Evolutionary conservation across 2,113 vertebrate species (phyloP).

Genomic region (Pterocles gutturalis): DNA sequence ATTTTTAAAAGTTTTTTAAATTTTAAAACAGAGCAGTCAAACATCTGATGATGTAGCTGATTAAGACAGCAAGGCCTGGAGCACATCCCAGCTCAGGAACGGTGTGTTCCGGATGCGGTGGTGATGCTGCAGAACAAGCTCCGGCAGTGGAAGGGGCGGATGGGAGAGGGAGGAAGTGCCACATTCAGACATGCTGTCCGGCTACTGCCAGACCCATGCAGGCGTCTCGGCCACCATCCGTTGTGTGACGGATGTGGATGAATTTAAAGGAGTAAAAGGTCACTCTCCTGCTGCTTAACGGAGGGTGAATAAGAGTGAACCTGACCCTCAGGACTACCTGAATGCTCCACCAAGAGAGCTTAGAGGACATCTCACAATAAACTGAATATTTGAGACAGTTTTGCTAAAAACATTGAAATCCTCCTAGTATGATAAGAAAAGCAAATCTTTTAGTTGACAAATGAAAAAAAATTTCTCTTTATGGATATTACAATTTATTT

Average conservation of each 20-base stretch:
- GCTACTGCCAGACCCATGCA: background rate
- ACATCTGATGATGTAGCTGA: background rate
- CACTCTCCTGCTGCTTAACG: background rate
- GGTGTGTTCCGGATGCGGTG: no score
- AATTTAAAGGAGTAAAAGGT: background rate
- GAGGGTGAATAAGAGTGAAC: no score
- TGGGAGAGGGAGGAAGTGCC: background rate
- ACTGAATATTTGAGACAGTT: background rate
- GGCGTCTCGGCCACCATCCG: background rate
- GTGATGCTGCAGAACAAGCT: background rate
- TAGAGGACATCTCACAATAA: background rate
- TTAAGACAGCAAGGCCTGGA: no score
- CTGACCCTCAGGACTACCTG: background rate
- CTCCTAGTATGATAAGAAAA: background rate
- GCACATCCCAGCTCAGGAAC: no score
- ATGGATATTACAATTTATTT: background rate
- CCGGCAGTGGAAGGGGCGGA: background rate
- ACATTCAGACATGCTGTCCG: background rate
- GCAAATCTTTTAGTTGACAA: background rate
- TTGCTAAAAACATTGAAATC: background rate
- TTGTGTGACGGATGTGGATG: accelerated
- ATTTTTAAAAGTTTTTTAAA: no score
- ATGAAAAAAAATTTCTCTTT: background rate
- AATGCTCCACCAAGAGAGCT: background rate
- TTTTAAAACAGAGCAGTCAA: background rate